phyloP scores from a whole-genome alignment of 2,113 vertebrate species.

The Trichomycterus rosablanca region DNA sequence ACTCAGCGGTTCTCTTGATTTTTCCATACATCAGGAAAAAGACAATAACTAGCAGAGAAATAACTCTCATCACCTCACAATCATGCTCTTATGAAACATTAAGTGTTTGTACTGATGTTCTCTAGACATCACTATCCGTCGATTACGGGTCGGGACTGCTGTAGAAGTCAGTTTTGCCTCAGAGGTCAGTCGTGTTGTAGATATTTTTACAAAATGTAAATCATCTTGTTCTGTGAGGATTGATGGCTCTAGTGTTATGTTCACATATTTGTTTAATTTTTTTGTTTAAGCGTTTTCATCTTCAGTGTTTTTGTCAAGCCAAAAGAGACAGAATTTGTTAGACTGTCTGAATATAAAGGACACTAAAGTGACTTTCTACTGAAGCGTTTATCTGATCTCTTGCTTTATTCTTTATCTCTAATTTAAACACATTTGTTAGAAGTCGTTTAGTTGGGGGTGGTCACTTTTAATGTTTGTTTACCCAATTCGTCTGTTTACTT shows the following conservation, averaged over 20 bases:
- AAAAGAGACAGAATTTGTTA: slow-evolving; percentile 16
- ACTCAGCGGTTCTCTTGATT: slow-evolving; percentile 14
- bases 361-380: slow-evolving; percentile 43
- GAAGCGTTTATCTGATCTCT: slow-evolving; percentile 8
- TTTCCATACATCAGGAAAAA: slow-evolving; percentile 3
- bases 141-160: slow-evolving; percentile 37
- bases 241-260: slow-evolving; percentile 5
- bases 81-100: neutral
- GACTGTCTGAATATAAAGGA: slow-evolving; percentile 30
- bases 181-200: slow-evolving; percentile 32
- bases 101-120: slow-evolving; percentile 19
- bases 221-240: slow-evolving; percentile 9
- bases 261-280: neutral
- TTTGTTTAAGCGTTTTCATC: slow-evolving; percentile 1
- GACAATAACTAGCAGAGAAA: neutral
- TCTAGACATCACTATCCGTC: slow-evolving; percentile 24
- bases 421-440: too few species aligned
- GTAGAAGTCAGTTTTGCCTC: slow-evolving; percentile 35
- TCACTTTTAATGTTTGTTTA: too few species aligned
- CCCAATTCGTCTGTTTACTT: too few species aligned
- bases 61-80: neutral
- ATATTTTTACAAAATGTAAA: slow-evolving; percentile 23
- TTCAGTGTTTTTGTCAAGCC: slow-evolving; percentile 11
- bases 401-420: neutral
- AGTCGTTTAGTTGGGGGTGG: neutral